Conservation (phyloP, 2,113 vertebrate species). For the Oreocharis arfaki region DNA sequence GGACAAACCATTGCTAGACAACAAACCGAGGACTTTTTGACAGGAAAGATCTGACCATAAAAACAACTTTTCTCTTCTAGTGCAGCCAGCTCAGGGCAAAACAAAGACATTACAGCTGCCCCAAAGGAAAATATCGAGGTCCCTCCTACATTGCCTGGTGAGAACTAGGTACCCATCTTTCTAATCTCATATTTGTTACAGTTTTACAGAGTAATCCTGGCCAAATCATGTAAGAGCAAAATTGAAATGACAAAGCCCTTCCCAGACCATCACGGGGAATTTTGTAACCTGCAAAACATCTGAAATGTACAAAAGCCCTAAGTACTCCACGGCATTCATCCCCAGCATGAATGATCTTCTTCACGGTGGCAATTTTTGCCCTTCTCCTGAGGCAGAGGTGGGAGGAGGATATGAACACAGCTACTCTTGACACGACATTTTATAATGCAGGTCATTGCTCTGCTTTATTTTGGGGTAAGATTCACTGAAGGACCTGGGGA, state of each 20-base stretch:
- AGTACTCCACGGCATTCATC: background rate
- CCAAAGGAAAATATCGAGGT: background rate
- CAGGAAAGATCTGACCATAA: background rate
- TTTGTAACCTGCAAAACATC: background rate
- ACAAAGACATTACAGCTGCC: background rate
- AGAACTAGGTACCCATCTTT: background rate
- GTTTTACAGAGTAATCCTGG: background rate
- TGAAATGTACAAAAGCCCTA: background rate
- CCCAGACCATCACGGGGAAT: background rate
- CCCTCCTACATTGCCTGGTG: background rate
- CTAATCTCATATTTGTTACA: background rate
- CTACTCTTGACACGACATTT: background rate
- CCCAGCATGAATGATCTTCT: background rate
- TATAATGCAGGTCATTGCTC: background rate
- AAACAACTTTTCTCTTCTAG: background rate
- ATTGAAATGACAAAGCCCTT: background rate
- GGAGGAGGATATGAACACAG: background rate
- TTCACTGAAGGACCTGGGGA: background rate
- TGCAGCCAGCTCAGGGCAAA: background rate
- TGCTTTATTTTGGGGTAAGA: background rate
- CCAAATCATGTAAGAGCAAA: background rate
- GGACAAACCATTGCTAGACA: background rate
- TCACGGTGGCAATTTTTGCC: background rate
- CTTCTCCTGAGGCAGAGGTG: background rate
- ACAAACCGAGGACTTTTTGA: background rate